These are phyloP conservation scores for Lycodopsis pacificus DNA, from an alignment of 2,797 vertebrate species.

Conservation along the genomic window DNA sequence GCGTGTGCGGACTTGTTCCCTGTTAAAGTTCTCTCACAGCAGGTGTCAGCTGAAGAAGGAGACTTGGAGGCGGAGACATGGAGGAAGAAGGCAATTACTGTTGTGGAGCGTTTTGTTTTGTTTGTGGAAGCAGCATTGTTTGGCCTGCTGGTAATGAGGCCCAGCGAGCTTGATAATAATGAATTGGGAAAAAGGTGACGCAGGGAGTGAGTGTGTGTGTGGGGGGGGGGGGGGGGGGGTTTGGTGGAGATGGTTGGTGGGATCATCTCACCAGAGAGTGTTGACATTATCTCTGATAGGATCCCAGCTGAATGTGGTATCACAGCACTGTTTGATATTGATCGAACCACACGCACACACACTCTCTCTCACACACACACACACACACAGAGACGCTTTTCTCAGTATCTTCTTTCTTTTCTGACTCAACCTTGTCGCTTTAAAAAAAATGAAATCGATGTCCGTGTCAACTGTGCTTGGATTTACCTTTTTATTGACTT, in stretches of 20 bases:
- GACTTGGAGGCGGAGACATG: conserved; percentile 60
- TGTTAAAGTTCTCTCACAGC: conserved; percentile 72
- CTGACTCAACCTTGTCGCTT: conserved; percentile 8
- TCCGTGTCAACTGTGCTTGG: conserved; percentile 8
- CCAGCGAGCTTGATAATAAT: conserved; percentile 81
- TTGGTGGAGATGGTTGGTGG: conserved; percentile 28
- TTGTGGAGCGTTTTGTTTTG: conserved; percentile 76
- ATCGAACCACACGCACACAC: conserved; percentile 46
- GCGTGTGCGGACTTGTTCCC: conserved; percentile 59
- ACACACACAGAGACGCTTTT: conserved; percentile 12
- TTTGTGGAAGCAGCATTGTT: conserved; percentile 75
- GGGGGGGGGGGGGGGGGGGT: neutral
- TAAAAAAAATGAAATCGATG: neutral
- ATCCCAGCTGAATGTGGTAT: conserved; percentile 69
- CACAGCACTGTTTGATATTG: conserved; percentile 72
- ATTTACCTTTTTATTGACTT: conserved; percentile 17
- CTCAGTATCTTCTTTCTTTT: conserved; percentile 10
- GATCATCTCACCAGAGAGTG: conserved; percentile 67
- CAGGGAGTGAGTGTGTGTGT: conserved; percentile 23
- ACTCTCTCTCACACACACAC: neutral
- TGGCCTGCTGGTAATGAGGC: conserved; percentile 80
- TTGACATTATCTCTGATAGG: conserved; percentile 79
- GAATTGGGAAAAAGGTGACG: conserved; percentile 71
- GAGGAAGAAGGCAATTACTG: conserved; percentile 79
- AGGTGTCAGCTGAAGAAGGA: conserved; percentile 76